A percentile compares a stretch with the other conserved stretches of the same genome.
phyloP scores from a whole-genome alignment of 2,888 invertebrate genomes.

The Unio pictorum region DNA sequence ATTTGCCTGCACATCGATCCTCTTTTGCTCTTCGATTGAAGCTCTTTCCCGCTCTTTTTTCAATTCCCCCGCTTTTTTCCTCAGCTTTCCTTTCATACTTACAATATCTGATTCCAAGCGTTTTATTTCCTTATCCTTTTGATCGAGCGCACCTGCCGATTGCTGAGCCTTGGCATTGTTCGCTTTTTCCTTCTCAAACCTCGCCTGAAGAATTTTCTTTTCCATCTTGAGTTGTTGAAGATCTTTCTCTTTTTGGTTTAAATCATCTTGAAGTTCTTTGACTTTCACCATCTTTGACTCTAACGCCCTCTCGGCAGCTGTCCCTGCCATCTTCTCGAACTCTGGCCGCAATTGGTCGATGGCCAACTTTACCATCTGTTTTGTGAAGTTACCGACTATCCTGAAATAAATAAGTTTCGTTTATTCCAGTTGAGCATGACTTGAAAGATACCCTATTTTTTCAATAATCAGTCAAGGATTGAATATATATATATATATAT shows the following conservation, averaged over 20 bases:
- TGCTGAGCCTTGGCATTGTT: constrained; percentile 22
- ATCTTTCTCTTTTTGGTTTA: constrained; percentile 43
- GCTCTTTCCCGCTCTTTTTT: constrained; percentile 39
- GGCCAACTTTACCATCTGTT: constrained; percentile 44
- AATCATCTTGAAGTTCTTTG: constrained; percentile 39
- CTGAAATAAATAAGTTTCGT: constrained; percentile 12
- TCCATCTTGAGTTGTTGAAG: constrained; percentile 35
- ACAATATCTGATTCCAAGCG: constrained; percentile 36
- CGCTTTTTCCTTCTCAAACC: constrained; percentile 40
- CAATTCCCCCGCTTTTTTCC: constrained; percentile 32
- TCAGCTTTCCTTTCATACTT: constrained; percentile 29
- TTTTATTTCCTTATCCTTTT: constrained; percentile 41
- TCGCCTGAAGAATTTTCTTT: constrained; percentile 40
- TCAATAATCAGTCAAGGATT: too few relatives aligned
- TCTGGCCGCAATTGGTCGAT: constrained; percentile 44
- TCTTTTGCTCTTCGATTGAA: constrained; percentile 31
- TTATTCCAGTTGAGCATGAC: too few relatives aligned
- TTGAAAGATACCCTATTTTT: too few relatives aligned
- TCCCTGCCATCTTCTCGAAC: constrained; percentile 42
- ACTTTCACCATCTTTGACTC: constrained; percentile 43
- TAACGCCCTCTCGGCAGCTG: constrained; percentile 39
- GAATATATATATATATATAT: too few relatives aligned
- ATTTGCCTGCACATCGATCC: constrained; percentile 37
- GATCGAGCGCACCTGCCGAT: constrained; percentile 31
- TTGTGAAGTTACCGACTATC: constrained; percentile 43